These are phyloP conservation scores for Carpatolechia fugitivella DNA, from an alignment of 2,888 invertebrate species.

Conservation along the genomic window DNA sequence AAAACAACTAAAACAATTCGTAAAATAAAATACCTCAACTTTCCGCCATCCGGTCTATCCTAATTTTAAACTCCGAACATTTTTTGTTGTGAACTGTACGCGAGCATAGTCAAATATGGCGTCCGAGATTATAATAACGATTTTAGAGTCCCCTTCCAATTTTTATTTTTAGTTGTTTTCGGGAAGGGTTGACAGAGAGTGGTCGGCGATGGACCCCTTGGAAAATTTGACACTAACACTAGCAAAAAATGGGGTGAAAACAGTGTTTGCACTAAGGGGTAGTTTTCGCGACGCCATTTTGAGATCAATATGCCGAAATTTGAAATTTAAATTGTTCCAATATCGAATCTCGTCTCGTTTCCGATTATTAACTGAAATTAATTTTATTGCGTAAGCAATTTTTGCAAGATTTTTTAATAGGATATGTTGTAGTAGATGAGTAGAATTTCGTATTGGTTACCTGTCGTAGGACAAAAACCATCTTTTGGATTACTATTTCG, in stretches of 20 bases:
- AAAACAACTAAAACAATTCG: not conserved
- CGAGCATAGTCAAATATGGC: constrained; percentile 53
- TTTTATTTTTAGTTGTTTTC: constrained; percentile 65
- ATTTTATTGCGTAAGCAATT: no score
- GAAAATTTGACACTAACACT: constrained; percentile 70
- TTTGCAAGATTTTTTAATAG: no score
- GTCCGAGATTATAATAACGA: constrained; percentile 79
- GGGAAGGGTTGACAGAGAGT: constrained; percentile 67
- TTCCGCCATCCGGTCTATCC: no score
- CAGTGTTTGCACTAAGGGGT: constrained; percentile 38
- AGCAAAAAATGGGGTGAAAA: constrained; percentile 60
- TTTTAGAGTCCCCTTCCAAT: constrained; percentile 70
- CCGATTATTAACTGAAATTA: no score
- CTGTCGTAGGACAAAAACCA: no score
- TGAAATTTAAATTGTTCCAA: fast-evolving
- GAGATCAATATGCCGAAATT: constrained; percentile 20
- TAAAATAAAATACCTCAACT: not conserved
- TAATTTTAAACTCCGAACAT: not conserved
- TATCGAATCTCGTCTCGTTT: no score
- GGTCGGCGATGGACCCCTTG: constrained; percentile 54
- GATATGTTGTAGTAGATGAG: no score
- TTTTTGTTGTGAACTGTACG: not conserved
- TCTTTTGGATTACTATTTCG: no score
- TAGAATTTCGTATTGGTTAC: no score
- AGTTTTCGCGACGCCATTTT: constrained; percentile 16